Percentiles rank a stretch among this genome's conserved stretches.
Conservation (phyloP, 2,888 invertebrate genomes). For the Mythimna vitellina region DNA sequence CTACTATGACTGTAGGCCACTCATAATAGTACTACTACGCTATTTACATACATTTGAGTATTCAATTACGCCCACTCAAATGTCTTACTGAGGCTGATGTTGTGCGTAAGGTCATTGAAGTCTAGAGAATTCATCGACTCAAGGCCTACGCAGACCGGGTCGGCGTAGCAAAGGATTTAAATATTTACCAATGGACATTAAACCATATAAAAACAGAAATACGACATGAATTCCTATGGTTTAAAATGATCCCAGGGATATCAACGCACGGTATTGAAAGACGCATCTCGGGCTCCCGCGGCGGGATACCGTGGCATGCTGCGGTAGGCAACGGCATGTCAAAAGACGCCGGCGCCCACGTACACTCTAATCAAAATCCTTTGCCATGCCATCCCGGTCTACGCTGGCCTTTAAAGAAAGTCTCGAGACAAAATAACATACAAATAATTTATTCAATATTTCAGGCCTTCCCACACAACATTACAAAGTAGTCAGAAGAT, state of each 20-base stretch:
- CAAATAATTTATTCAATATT: conserved; percentile 4
- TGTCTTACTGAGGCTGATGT: background rate
- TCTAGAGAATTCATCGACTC: background rate
- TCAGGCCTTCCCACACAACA: background rate
- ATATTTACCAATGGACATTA: no score
- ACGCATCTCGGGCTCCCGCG: no score
- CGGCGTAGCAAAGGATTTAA: no score
- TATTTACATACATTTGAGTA: background rate
- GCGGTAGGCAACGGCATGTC: no score
- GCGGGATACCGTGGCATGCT: no score
- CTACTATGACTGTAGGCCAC: conserved; percentile 2
- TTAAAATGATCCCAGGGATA: no score
- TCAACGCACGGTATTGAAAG: no score
- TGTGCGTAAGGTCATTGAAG: background rate
- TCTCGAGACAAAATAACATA: background rate
- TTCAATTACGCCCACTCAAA: background rate
- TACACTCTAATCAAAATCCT: no score
- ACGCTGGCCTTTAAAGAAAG: background rate
- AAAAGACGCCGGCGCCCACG: no score
- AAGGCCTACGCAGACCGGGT: conserved; percentile 8
- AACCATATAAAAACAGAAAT: no score
- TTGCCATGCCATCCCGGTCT: no score
- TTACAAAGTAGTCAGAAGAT: background rate
- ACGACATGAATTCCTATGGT: no score
- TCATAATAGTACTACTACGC: background rate